Conservation (phyloP, 2,888 invertebrate species). For the Atrina japonica region DNA sequence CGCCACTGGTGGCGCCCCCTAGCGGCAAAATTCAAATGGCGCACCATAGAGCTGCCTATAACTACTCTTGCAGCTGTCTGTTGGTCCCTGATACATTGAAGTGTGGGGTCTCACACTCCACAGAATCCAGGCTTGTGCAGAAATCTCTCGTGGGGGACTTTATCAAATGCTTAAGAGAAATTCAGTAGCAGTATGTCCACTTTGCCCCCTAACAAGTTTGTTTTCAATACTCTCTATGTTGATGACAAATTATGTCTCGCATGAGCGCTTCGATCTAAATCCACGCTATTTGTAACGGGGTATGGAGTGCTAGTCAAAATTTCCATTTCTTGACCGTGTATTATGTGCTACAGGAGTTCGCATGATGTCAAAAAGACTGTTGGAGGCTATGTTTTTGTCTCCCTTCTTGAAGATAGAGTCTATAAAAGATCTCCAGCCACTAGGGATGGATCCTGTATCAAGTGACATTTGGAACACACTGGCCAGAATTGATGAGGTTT, state of each 20-base stretch:
- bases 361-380: not conserved
- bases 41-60: no score
- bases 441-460: not conserved
- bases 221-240: no score
- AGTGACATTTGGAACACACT: not conserved
- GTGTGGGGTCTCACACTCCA: not conserved
- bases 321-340: not conserved
- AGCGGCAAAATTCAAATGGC: no score
- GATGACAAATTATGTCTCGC: no score
- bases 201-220: not conserved
- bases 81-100: not conserved
- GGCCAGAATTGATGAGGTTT: not conserved
- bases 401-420: not conserved
- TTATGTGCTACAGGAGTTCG: not conserved
- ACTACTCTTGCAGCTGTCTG: not conserved
- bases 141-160: not conserved
- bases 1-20: no score
- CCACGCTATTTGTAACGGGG: no score
- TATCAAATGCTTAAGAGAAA: slow-evolving; percentile 1
- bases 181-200: not conserved
- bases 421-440: not conserved
- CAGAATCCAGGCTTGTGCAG: not conserved
- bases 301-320: not conserved
- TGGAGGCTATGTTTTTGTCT: not conserved
- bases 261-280: not conserved